Conservation (phyloP, 2,113 vertebrate genomes). For the Ammospiza nelsoni region DNA sequence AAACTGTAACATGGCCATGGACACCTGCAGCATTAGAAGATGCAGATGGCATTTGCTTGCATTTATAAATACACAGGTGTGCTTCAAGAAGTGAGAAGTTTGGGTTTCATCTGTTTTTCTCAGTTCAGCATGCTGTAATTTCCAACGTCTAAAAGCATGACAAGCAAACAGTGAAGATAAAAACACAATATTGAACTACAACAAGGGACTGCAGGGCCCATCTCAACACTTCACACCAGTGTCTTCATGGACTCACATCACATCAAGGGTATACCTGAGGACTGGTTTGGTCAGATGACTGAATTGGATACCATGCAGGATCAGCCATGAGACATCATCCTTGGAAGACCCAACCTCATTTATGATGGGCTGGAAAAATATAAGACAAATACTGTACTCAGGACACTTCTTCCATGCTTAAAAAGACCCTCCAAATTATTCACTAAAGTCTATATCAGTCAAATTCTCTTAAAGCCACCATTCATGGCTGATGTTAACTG, state of each 20-base stretch:
- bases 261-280: fast-evolving
- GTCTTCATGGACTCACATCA: background rate
- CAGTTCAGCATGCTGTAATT: background rate
- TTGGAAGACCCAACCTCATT: background rate
- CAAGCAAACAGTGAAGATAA: background rate
- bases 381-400: background rate
- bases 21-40: background rate
- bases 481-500: background rate
- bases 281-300: background rate
- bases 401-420: background rate
- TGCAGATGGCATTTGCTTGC: conserved; percentile 10
- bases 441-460: background rate
- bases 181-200: background rate
- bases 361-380: background rate
- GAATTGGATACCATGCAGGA: background rate
- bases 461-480: background rate
- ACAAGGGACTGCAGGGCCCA: background rate
- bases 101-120: background rate
- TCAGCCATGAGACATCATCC: background rate
- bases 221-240: background rate
- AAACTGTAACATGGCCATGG: background rate
- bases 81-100: background rate
- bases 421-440: background rate
- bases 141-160: background rate
- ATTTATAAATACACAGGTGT: conserved; percentile 15